Percentiles rank a stretch among this genome's conserved stretches.
These are phyloP conservation scores for Aeoliscus strigatus DNA, from an alignment of 2,797 vertebrate species.

Conservation along the genomic window DNA sequence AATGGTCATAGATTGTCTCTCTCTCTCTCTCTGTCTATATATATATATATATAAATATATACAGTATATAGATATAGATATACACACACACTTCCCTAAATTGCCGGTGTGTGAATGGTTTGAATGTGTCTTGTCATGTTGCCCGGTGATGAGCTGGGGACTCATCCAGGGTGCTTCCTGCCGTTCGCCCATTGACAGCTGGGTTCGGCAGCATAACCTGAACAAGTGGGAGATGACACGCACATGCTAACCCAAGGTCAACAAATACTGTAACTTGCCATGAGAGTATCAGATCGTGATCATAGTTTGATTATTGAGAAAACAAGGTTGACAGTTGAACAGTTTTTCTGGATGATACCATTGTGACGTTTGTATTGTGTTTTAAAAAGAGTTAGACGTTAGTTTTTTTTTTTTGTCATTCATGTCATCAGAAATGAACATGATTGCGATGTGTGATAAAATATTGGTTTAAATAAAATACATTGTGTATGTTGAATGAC, in stretches of 20 bases:
- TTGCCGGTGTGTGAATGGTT: too few relatives aligned
- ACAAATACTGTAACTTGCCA: conserved; percentile 19
- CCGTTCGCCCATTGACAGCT: too few relatives aligned
- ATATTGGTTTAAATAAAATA: conserved; percentile 56
- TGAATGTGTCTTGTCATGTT: too few relatives aligned
- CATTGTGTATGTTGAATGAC: conserved; percentile 55
- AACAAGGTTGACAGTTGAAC: conserved; percentile 37
- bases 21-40: too few relatives aligned
- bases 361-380: conserved; percentile 56
- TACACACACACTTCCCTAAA: too few relatives aligned
- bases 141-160: too few relatives aligned
- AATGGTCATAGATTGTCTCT: conserved; percentile 37
- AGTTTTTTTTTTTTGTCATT: conserved; percentile 42
- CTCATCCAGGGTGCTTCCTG: too few relatives aligned
- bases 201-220: too few relatives aligned
- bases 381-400: conserved; percentile 48
- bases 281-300: conserved; percentile 12
- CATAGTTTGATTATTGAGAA: conserved; percentile 27
- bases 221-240: too few relatives aligned
- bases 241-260: background rate
- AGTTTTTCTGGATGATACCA: conserved; percentile 47
- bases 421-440: conserved; percentile 52
- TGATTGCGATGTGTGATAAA: conserved; percentile 60
- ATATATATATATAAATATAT: too few relatives aligned
- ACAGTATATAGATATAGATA: too few relatives aligned